A percentile compares a stretch with the other conserved stretches of the same genome.
These are phyloP conservation scores for Mus caroli DNA, from an alignment of 2,797 vertebrate genomes.

Conservation along the genomic window DNA sequence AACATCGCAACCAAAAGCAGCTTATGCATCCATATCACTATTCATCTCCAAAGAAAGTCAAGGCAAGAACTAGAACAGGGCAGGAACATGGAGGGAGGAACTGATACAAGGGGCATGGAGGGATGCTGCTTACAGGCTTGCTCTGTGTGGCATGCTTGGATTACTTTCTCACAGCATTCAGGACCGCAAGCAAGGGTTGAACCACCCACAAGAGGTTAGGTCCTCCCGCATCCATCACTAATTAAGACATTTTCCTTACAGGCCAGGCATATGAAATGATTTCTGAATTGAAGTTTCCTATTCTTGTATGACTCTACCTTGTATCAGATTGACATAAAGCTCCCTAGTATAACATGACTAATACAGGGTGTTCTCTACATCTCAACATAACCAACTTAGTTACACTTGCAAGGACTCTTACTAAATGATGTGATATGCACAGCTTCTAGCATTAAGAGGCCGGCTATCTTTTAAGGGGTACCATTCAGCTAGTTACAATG, in stretches of 20 bases:
- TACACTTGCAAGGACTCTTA: not conserved
- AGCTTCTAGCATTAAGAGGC: not conserved
- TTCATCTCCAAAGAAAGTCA: not conserved
- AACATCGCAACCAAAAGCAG: not conserved
- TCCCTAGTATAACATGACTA: not conserved
- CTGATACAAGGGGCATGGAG: not conserved
- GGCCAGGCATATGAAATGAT: not conserved
- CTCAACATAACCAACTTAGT: not conserved
- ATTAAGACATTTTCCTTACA: not conserved
- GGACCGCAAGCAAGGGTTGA: not conserved
- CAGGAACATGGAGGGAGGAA: not conserved
- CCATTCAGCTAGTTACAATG: not conserved
- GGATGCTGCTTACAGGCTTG: not conserved
- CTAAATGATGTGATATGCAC: not conserved
- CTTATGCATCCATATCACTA: not conserved
- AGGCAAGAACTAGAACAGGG: not conserved
- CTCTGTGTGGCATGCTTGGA: no score
- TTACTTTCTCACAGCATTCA: not conserved
- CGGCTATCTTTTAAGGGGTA: not conserved
- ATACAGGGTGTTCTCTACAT: not conserved
- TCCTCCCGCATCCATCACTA: not conserved
- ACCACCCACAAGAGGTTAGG: no score
- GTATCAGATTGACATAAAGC: not conserved
- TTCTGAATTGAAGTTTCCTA: not conserved
- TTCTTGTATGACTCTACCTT: not conserved